Conservation (phyloP, 1,140 invertebrate genomes). For the Cardiocondyla obscurior region DNA sequence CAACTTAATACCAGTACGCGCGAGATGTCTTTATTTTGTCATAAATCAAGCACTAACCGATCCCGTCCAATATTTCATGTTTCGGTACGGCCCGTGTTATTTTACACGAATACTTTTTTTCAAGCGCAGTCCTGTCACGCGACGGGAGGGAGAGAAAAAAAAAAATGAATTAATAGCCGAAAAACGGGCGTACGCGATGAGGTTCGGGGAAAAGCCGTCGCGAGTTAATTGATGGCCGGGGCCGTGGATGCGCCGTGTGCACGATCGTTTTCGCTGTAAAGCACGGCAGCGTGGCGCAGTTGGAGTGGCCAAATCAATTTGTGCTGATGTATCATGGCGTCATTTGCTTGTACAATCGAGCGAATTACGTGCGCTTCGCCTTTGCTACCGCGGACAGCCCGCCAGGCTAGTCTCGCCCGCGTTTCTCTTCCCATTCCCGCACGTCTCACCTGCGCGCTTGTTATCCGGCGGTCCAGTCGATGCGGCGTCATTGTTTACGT, state of each 20-base stretch:
- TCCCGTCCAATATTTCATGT: conserved; percentile 20
- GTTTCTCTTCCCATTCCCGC: not conserved
- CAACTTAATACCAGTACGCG: not conserved
- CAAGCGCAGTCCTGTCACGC: not conserved
- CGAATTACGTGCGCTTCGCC: conserved; percentile 49
- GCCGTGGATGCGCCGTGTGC: not conserved
- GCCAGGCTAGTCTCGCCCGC: not conserved
- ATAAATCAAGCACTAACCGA: conserved; percentile 30
- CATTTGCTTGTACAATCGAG: conserved; percentile 65
- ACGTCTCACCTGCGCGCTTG: conserved; percentile 3
- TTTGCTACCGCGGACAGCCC: conserved; percentile 2
- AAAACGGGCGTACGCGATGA: conserved; percentile 40
- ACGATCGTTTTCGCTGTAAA: conserved; percentile 24
- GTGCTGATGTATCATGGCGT: conserved; percentile 65
- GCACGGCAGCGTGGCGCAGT: conserved; percentile 12
- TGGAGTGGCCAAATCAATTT: conserved; percentile 64
- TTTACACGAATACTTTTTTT: not conserved
- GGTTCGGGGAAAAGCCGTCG: not conserved
- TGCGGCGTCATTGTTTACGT: conserved; percentile 55
- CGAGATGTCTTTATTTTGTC: not conserved
- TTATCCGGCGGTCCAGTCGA: conserved; percentile 29
- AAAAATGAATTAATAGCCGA: conserved; percentile 43
- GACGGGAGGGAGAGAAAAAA: conserved; percentile 20
- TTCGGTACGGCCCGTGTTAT: not conserved
- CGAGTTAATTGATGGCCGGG: conserved; percentile 59